Base-by-base conservation (phyloP, 2,888 invertebrate species). In the Chironomus riparius region DNA sequence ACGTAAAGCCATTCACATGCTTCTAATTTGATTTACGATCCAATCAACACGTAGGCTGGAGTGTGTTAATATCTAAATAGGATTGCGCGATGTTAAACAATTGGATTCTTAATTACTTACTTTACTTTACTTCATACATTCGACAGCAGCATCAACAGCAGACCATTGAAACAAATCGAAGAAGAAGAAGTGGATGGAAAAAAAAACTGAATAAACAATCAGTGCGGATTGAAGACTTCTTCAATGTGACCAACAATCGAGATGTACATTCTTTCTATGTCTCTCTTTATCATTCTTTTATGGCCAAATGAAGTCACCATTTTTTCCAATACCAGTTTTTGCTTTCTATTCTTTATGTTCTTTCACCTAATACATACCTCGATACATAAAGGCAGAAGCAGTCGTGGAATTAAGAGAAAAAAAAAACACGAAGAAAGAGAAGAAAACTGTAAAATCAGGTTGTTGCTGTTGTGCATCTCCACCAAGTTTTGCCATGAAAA, bases 391-490 rank as follows among this genome's bases (percentile, higher is more conserved):
- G 56, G 2, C 56, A 56, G 56, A 38, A 38, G 56, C 56, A 56
- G 7, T 38, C 38, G 10, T 38, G 38, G 38, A 38, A 38, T 56
- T 56, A 6, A 38, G 38, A 56, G 18, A 18, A 56, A n/a, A n/a
- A n/a, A n/a, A n/a, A n/a, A n/a, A n/a, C n/a, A 7, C 4, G 56
- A 56, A 15, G 22, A 70, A 47, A 18, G 15, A n/a, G 62, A 38
- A 50, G 18, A 24, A 6, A 74, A 74, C 74, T 38, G 74, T 74
- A 74, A 74, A 74, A 74, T 74, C 74, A 74, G 74, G 74, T 74
- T 74, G 65, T 62, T 65, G 38, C 38, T 38, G 38, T 38, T 38
- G 38, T 38, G 38, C 68, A 74, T 68, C 74, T 47, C 38, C 2
- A 38, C 38, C 38, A 38, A 38, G 38, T 38, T 72, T 72, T 18